Evolutionary conservation across 1,140 invertebrate genomes (phyloP), one percentile per base, ranked within the genome.

Genomic region (Drepana arcuata): DNA sequence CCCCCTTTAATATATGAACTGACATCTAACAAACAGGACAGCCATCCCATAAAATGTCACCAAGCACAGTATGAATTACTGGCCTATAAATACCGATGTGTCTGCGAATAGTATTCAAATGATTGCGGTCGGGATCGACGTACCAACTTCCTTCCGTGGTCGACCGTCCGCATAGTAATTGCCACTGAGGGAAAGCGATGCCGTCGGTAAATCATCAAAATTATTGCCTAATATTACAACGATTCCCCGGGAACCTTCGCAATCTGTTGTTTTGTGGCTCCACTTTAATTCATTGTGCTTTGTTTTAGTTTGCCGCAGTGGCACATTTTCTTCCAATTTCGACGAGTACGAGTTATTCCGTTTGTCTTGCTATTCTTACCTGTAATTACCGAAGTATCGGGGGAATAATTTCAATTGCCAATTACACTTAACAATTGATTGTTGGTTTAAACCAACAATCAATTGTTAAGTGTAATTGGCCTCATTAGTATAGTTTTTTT

Each of bases 61-160:
- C 44, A 39, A 34, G 41, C 38, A 47, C 46, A 45, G 55, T 57
- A 71, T 72, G 68, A 78, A 58, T 71, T 69, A 74, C 68, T 51
- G 33, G 30, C 55, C 58, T 49, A 69, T 75, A 75, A 78, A 75
- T 75, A 68, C 57, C 32, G 53, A 64, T 53, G 46, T 69, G 64
- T 67, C 69, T 69, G 55, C 55, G 56, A 55, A 50, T 70, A 68
- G 66, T 78, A 79, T 79, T 79, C 71, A 79, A 75, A 75, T 75
- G 56, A 70, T 67, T 66, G 63, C 60, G 67, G 68, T 66, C 34
- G 46, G 68, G 64, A 71, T 78, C 69, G 69, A 75, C 61, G 64
- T 64, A 53, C 60, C 63, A 45, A 61, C 53, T 78, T 78, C 73
- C 73, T 74, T 79, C 71, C 74, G 60, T 47, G 46, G 53, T 49